Evolutionary conservation across 2,888 invertebrate species (phyloP).

Genomic region (Brenthis daphne): DNA sequence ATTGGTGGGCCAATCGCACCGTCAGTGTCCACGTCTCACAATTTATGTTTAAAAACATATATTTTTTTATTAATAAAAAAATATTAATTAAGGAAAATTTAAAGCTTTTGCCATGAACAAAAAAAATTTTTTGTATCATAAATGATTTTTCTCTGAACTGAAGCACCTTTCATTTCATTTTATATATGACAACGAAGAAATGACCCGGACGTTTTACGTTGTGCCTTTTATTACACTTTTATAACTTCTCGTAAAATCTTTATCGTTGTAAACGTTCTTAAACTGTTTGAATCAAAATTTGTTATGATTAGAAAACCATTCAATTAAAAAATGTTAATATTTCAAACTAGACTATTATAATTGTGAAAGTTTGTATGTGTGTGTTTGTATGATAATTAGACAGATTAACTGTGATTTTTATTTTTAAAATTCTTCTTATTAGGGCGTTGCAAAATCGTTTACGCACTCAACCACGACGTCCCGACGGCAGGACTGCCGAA

Average conservation of each 20-base stretch:
- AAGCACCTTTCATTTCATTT: conserved; percentile 27
- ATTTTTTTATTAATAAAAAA: no score
- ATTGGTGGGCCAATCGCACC: no score
- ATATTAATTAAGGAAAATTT: no score
- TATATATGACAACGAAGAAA: conserved; percentile 36
- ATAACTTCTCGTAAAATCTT: conserved; percentile 41
- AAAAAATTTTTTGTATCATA: no score
- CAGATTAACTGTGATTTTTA: no score
- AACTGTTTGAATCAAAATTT: conserved; percentile 35
- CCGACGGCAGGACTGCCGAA: no score
- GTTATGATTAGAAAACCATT: conserved; percentile 39
- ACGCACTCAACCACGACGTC: no score
- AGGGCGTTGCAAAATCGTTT: no score
- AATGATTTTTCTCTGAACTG: conserved; percentile 3
- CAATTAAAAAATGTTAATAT: conserved; percentile 25
- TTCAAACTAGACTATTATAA: neutral
- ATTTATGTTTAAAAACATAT: no score
- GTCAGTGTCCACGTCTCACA: no score
- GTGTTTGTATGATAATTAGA: neutral
- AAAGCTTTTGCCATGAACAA: no score
- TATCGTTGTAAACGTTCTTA: conserved; percentile 40
- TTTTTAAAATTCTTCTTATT: no score
- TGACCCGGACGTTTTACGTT: conserved; percentile 35
- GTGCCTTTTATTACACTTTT: conserved; percentile 38
- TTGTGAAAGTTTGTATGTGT: neutral